Percentiles rank a stretch among this genome's conserved stretches.
phyloP scores from a whole-genome alignment of 2,797 vertebrate genomes.

The Hirundo rustica region DNA sequence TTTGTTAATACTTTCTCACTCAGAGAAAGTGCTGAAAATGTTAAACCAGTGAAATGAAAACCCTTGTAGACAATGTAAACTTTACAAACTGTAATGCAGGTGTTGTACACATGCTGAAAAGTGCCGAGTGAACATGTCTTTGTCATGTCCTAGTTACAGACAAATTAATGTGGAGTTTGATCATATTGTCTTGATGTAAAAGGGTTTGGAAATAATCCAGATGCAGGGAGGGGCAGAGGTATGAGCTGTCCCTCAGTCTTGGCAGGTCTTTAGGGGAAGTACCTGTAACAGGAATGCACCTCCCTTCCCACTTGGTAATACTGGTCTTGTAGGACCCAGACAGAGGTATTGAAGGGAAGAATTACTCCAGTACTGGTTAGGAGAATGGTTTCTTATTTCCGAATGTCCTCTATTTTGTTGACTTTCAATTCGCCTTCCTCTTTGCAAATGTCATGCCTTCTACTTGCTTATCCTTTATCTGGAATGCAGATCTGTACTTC shows the following conservation, averaged over 20 bases:
- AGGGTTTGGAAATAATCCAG: background rate
- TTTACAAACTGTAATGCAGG: background rate
- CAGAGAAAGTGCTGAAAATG: background rate
- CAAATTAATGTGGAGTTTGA: conserved; percentile 9
- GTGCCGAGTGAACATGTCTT: background rate
- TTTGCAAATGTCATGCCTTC: background rate
- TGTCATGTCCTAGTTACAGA: background rate
- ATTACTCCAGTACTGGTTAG: background rate
- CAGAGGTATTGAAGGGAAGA: background rate
- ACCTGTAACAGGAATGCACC: background rate
- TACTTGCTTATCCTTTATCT: conserved; percentile 36
- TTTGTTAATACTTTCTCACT: background rate
- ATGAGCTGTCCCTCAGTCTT: background rate
- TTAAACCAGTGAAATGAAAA: background rate
- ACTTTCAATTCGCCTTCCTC: background rate
- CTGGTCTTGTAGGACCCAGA: background rate
- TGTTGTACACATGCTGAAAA: background rate
- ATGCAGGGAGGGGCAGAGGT: background rate
- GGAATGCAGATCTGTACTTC: conserved; percentile 45
- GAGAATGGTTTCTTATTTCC: background rate
- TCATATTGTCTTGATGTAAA: background rate
- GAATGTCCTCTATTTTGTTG: background rate
- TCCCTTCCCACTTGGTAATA: background rate
- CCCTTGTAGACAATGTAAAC: background rate
- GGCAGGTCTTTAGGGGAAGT: background rate